Base-by-base conservation (phyloP, 1,140 invertebrate species). In the Heliothis virescens region DNA sequence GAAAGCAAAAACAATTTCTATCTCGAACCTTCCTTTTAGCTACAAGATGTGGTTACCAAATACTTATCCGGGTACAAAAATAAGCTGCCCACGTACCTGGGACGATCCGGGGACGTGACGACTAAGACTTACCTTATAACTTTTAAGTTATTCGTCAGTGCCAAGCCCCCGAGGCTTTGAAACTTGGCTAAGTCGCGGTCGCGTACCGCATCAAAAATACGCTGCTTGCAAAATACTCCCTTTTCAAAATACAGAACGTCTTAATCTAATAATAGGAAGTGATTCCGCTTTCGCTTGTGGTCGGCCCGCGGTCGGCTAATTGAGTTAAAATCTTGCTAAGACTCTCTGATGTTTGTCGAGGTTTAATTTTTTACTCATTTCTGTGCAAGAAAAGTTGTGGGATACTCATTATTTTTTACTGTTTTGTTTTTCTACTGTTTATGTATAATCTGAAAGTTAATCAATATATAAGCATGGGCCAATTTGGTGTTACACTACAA, bases 61-160 rank as follows among this genome's bases (percentile, higher is more conserved):
- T 75, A 48, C 72, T 75, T 65, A 65, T 77, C 74, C 74, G 47
- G 53, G 18, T 21, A 69, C 52, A 78, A 78, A 84, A 87, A 87
- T 78, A 86, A 85, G 82, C 85, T 76, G 26, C 5, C 77, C 83
- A 81, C 81, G 79, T 85, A 84, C 79, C 72, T 79, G 82, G 52
- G 26, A 29, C 67, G 79, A 78, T 81, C 73, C 63, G 21, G 34
- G 63, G 15, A 76, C 73, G 59, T 63, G 80, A 84, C 75, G 78
- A 79, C 60, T 84, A 83, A 84, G 82, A 80, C 67, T 60, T 60
- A 76, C 60, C 55, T 71, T 71, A 63, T 29, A 90, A 89, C 82
- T 91, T 89, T 89, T 91, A 89, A 91, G 86, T 89, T 89, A 91
- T 91, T 89, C 87, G 83, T 87, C 85, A 83, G 78, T 82, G 81